These are phyloP conservation scores for Lontra canadensis DNA, from an alignment of 2,113 vertebrate species.

Conservation along the genomic window DNA sequence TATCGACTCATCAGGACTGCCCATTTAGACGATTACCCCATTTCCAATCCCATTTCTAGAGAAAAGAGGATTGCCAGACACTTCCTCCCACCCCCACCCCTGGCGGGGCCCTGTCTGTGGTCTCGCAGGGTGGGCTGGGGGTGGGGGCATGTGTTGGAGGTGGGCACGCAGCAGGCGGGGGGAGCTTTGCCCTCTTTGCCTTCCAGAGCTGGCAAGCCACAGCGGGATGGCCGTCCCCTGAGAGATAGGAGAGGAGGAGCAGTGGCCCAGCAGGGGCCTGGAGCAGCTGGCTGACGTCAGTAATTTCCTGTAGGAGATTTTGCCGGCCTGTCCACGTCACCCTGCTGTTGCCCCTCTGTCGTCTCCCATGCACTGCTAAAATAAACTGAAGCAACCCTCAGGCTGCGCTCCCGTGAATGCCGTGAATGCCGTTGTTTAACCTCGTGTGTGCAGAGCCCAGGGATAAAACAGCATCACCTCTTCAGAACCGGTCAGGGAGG, in stretches of 20 bases:
- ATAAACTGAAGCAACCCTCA: not conserved
- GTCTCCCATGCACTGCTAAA: constrained; percentile 52
- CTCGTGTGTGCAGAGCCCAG: not conserved
- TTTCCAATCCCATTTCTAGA: constrained; percentile 87
- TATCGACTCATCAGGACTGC: constrained; percentile 81
- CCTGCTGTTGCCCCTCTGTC: constrained; percentile 19
- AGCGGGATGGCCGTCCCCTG: constrained; percentile 68
- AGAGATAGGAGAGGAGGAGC: constrained; percentile 25
- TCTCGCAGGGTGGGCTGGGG: not conserved
- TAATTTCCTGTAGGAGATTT: constrained; percentile 64
- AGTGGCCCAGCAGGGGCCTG: constrained; percentile 59
- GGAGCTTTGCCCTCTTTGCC: constrained; percentile 78
- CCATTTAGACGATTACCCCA: constrained; percentile 87
- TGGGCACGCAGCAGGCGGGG: constrained; percentile 36
- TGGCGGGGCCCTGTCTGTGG: constrained; percentile 67
- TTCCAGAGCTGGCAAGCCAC: constrained; percentile 71
- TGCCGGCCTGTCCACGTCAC: not conserved
- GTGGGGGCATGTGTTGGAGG: not conserved
- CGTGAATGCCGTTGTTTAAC: constrained; percentile 12
- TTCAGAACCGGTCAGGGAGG: constrained; percentile 1
- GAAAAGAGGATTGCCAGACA: constrained; percentile 86
- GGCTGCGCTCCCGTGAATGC: not conserved
- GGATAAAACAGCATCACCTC: not conserved
- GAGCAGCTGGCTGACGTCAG: constrained; percentile 70
- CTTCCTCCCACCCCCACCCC: constrained; percentile 69